Base-by-base conservation (phyloP, 2,888 invertebrate species). In the Panopea generosa region DNA sequence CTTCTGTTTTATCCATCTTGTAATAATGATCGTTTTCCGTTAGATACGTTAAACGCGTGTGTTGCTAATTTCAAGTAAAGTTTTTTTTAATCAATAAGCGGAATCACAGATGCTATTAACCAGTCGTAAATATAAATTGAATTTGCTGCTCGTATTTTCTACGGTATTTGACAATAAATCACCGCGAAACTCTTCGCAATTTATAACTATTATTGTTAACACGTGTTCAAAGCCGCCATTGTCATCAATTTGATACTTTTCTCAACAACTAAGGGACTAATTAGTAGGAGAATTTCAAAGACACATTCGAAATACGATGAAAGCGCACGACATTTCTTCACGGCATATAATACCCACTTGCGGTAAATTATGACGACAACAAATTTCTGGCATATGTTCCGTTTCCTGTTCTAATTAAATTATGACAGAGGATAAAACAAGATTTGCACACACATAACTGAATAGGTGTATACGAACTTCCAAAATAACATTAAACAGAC, bases 321-420 rank as follows among this genome's bases (percentile, higher is more conserved):
- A 38, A 50, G 27, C 40, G 20, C 33, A 29, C 22, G 62, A 24
- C 27, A 52, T 50, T 29, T 38, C 55, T 62, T 56, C 47, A 26
- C 43, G 61, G 47, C 53, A 69, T 56, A 53, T 22, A 52, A 60
- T 26, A 38, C 50, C 40, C 63, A 50, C 22, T 57, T 57, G 49
- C 50, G 49, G 38, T 49, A 63, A 57, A 50, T 56, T 55, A 63
- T 70, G 33, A 63, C 50, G 62, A 29, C 62, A 49, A 18, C 55
- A 56, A 29, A 57, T 63, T 50, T 52, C 18, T 52, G 59, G 60
- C 73, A 67, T 56, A 73, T 67, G 73, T 38, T 60, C 53, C 27
- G 55, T 55, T 68, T 60, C 68, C 67, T 50, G 59, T 55, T n/a
- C 63, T 63, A 70, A 70, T 70, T 70, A 62, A 60, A 60, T 59